Percentiles rank a stretch among this genome's conserved stretches.
Conservation (phyloP, 2,888 invertebrate species). For the Limnephilus auricula region DNA sequence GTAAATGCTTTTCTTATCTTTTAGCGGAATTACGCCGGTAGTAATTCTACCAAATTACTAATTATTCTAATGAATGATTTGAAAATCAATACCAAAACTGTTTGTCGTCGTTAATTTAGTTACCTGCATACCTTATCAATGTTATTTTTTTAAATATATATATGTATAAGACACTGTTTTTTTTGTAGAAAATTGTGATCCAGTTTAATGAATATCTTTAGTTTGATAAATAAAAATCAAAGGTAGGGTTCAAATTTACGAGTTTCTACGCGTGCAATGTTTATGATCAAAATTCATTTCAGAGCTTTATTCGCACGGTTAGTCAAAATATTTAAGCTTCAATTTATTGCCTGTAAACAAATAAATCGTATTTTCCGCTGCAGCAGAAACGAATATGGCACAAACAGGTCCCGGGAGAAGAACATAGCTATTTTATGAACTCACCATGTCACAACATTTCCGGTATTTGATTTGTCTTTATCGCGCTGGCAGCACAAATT, state of each 20-base stretch:
- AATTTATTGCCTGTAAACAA: not conserved
- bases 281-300: not conserved
- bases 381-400: constrained; percentile 18
- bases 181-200: not conserved
- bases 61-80: not conserved
- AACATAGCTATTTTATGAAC: constrained; percentile 31
- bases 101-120: not conserved
- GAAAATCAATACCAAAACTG: not conserved
- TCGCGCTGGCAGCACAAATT: constrained; percentile 6
- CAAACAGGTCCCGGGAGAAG: constrained; percentile 9
- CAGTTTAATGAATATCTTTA: not conserved
- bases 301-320: not conserved
- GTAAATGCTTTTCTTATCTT: not conserved
- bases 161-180: not conserved
- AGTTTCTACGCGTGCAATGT: not conserved
- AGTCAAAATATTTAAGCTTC: not conserved
- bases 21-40: not conserved
- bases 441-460: constrained; percentile 40
- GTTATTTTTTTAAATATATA: not conserved
- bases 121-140: not conserved
- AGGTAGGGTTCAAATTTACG: not conserved
- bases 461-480: constrained; percentile 52
- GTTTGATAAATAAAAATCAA: not conserved
- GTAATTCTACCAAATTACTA: not conserved
- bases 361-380: not conserved